Percentiles rank a stretch among this genome's conserved stretches.
phyloP scores from a whole-genome alignment of 2,113 vertebrate genomes.

The Saguinus imperator region DNA sequence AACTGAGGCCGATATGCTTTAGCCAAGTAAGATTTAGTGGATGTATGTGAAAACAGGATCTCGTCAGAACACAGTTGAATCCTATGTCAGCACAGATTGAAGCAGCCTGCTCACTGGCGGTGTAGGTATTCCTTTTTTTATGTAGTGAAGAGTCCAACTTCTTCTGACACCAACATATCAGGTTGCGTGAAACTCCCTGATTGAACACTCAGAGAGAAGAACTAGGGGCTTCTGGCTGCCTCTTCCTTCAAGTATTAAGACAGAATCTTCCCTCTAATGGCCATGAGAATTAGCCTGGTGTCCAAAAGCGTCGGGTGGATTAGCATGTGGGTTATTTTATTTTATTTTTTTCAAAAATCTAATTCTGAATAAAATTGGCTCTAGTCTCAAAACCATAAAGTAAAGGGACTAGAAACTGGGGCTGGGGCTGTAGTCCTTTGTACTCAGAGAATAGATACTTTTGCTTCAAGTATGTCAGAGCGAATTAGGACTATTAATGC shows the following conservation, averaged over 20 bases:
- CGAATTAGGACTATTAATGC: slow-evolving; percentile 72
- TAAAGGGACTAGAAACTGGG: slow-evolving; percentile 50
- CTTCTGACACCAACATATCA: neutral
- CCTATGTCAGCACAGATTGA: neutral
- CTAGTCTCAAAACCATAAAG: slow-evolving; percentile 46
- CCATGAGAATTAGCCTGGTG: slow-evolving; percentile 44
- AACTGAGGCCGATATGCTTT: neutral
- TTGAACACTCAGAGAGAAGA: neutral
- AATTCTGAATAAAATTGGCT: slow-evolving; percentile 63
- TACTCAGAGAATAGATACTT: slow-evolving; percentile 72
- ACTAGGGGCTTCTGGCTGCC: neutral
- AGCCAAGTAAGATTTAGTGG: slow-evolving; percentile 38
- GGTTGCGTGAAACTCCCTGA: neutral
- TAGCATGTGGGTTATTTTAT: slow-evolving; percentile 25
- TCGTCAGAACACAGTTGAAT: neutral
- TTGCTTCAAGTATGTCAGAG: slow-evolving; percentile 69
- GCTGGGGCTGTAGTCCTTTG: slow-evolving; percentile 55
- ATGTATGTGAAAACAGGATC: neutral
- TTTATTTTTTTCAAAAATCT: neutral
- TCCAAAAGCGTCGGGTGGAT: slow-evolving; percentile 46
- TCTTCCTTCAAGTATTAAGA: neutral
- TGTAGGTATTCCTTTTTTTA: neutral
- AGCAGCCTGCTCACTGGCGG: neutral
- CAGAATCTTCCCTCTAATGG: slow-evolving; percentile 31
- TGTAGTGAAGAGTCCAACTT: neutral